Evolutionary conservation across 1,140 invertebrate species (phyloP), one percentile per base, ranked within the genome.

Genomic region (Bilobella aurantiaca): DNA sequence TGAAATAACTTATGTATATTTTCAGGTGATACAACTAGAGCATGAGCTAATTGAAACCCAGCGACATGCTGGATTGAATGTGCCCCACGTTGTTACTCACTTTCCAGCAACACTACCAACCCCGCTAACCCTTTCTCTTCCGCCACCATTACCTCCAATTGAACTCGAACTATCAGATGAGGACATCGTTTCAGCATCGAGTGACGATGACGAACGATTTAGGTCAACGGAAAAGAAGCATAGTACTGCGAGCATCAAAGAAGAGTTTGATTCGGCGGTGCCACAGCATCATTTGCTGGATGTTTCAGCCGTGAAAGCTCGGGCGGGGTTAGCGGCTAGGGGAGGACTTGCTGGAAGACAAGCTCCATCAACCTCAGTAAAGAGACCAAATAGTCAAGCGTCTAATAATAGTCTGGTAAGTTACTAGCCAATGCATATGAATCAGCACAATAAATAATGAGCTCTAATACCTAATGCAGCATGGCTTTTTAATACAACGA

Each of bases 211-310:
- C 12, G 49, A 53, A 23, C 12, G 49, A 23, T 5, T 18, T 8
- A 42, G 34, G 8, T 42, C 34, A 53, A 18, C 12, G 14, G 49
- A 53, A 12, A 53, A 23, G 49, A 53, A 53, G 25, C 12, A 23
- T 23, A 53, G 49, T 53, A 53, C 53, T 28, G 28, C 23, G 1
- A 64, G 46, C 30, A 81, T 85, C 1, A 88, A 88, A 74, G 87
- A 91, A 73, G 90, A 91, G 76, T 79, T 92, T 68, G 90, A 93
- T 78, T 83, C 86, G 65, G 91, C 88, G 1, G 86, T 95, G 67
- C 91, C 91, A 29, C 83, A 83, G 8, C 87, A 91, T 73, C 85
- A 87, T 74, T 81, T 95, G 25, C 80, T 96, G 27, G 92, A 96
- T 75, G 89, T 87, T 67, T 89, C 90, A 12, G 89, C 86, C 14